Conservation (phyloP, 2,888 invertebrate species). For the Tridacna gigas region DNA sequence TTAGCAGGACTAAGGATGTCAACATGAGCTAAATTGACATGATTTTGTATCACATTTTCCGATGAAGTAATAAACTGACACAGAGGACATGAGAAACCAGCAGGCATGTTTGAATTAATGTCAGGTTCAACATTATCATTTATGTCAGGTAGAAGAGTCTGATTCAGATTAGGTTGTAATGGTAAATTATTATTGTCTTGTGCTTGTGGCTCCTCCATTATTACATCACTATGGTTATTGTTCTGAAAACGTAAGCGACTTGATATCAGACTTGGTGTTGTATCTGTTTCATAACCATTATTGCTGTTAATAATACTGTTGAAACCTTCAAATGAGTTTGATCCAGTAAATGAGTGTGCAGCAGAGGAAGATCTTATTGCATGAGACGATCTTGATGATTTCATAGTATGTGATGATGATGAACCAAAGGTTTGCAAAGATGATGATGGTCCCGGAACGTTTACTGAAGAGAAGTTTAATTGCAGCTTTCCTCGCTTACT, state of each 20-base stretch:
- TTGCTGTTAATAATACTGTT: neutral
- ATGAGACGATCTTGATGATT: constrained; percentile 37
- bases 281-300: constrained; percentile 16
- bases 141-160: constrained; percentile 64
- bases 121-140: constrained; percentile 72
- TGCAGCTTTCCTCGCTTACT: constrained; percentile 55
- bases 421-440: constrained; percentile 39
- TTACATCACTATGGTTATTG: constrained; percentile 47
- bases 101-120: constrained; percentile 71
- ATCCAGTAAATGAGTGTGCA: constrained; percentile 37
- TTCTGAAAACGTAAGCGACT: constrained; percentile 30
- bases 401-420: constrained; percentile 40
- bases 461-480: constrained; percentile 56
- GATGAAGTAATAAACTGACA: constrained; percentile 91
- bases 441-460: constrained; percentile 52
- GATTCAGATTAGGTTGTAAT: constrained; percentile 59
- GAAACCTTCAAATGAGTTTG: constrained; percentile 37
- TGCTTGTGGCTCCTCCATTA: constrained; percentile 53
- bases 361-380: constrained; percentile 45
- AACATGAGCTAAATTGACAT: constrained; percentile 93
- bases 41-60: constrained; percentile 90
- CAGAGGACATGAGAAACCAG: constrained; percentile 89
- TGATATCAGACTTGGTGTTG: constrained; percentile 9
- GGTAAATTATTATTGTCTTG: constrained; percentile 63
- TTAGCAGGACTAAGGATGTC: constrained; percentile 72